Conservation (phyloP, 1,140 invertebrate species). For the Cataglyphis hispanica region DNA sequence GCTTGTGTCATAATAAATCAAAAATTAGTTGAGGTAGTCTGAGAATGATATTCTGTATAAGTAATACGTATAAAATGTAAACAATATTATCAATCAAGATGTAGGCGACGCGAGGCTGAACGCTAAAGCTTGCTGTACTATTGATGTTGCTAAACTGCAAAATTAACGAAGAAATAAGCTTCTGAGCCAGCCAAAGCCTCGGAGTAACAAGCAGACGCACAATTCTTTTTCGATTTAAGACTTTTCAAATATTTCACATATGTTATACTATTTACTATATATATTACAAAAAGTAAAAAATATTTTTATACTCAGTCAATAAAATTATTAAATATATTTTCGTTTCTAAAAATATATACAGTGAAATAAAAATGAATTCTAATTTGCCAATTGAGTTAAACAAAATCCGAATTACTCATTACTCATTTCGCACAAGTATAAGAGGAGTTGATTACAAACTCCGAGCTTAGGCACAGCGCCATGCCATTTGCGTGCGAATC, state of each 20-base stretch:
- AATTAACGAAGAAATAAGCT: slow-evolving; percentile 79
- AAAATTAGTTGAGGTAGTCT: slow-evolving; percentile 61
- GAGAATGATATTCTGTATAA: slow-evolving; percentile 56
- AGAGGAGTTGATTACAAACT: slow-evolving; percentile 67
- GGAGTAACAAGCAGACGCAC: slow-evolving; percentile 70
- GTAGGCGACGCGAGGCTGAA: slow-evolving; percentile 75
- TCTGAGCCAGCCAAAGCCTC: slow-evolving; percentile 78
- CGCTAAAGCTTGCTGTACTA: slow-evolving; percentile 77
- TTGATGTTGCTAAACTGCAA: slow-evolving; percentile 77
- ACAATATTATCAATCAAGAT: slow-evolving; percentile 62
- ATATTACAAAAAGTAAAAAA: background rate
- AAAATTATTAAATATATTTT: background rate
- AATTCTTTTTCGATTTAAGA: slow-evolving; percentile 24
- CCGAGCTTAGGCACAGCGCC: slow-evolving; percentile 74
- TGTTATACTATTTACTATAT: background rate
- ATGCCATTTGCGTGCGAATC: slow-evolving; percentile 82
- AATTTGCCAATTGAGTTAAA: background rate
- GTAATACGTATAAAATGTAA: slow-evolving; percentile 65
- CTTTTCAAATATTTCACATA: background rate
- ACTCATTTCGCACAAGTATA: slow-evolving; percentile 39
- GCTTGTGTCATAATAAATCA: slow-evolving; percentile 28
- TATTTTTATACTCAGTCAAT: background rate
- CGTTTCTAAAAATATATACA: background rate
- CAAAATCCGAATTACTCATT: slow-evolving; percentile 53
- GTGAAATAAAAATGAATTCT: background rate